Conservation (phyloP, 2,113 vertebrate genomes). For the Chelonoidis abingdonii region DNA sequence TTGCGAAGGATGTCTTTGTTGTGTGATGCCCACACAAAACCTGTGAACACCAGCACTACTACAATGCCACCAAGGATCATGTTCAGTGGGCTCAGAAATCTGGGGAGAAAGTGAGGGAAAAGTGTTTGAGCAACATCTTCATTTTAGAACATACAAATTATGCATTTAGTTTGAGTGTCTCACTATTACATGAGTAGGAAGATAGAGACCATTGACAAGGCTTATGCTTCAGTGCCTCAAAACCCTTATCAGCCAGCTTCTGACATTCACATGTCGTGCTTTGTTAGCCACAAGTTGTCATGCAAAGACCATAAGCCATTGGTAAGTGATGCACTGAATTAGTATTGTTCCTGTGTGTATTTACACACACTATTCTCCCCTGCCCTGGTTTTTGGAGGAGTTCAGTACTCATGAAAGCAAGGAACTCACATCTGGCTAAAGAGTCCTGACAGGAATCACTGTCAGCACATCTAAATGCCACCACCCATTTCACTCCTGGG, state of each 20-base stretch:
- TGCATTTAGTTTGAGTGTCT: background rate
- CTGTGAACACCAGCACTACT: constrained; percentile 87
- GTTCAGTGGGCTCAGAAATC: constrained; percentile 90
- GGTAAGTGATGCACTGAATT: background rate
- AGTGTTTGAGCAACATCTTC: background rate
- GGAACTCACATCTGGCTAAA: background rate
- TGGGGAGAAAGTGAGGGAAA: constrained; percentile 55
- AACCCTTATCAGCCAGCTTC: background rate
- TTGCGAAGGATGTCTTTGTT: constrained; percentile 87
- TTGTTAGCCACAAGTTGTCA: background rate
- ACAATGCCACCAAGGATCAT: constrained; percentile 90
- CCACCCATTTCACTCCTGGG: background rate
- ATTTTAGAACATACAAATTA: background rate
- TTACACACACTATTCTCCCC: background rate
- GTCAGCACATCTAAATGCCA: background rate
- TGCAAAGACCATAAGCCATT: background rate
- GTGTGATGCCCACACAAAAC: constrained; percentile 89
- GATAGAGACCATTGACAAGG: background rate
- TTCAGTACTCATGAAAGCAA: background rate
- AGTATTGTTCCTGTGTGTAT: background rate
- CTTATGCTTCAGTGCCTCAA: background rate
- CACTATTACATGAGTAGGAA: background rate
- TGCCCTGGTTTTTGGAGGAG: background rate
- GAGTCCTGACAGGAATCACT: background rate
- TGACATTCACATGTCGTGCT: background rate